Evolutionary conservation across 2,797 vertebrate species (phyloP).

Genomic region (Sebastes paucispinis): DNA sequence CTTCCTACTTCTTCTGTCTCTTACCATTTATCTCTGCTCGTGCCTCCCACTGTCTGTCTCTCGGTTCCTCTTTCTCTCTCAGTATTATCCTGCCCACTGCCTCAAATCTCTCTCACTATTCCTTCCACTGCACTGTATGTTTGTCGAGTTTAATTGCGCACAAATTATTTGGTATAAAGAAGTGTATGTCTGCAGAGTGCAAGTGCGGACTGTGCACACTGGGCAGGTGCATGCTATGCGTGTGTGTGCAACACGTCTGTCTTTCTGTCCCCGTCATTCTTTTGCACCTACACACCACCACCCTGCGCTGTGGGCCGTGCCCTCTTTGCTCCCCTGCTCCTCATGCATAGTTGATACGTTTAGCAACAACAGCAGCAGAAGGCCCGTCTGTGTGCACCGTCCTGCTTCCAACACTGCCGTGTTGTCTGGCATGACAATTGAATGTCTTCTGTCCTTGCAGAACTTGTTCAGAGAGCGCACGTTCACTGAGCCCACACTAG

Average conservation of each 20-base stretch:
- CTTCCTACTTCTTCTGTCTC: constrained; percentile 34
- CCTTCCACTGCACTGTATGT: not conserved
- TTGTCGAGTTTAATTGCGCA: constrained; percentile 2
- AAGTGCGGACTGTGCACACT: not conserved
- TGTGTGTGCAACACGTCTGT: not conserved
- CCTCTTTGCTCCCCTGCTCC: constrained; percentile 19
- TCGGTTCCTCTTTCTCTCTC: not conserved
- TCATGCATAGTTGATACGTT: constrained; percentile 37
- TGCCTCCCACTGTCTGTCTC: constrained; percentile 22
- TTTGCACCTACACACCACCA: constrained; percentile 15
- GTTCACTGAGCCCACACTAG: not conserved
- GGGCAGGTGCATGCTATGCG: not conserved
- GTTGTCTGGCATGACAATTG: constrained; percentile 39
- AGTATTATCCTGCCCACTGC: not conserved
- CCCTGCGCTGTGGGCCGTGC: not conserved
- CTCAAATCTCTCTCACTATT: not conserved
- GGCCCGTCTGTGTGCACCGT: constrained; percentile 16
- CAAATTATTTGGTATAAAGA: not conserved
- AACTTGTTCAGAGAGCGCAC: constrained; percentile 1
- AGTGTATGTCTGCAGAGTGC: not conserved
- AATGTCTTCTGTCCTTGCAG: constrained; percentile 30
- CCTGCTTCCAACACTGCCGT: constrained; percentile 32
- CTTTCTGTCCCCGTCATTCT: constrained; percentile 18
- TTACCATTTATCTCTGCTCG: constrained; percentile 21
- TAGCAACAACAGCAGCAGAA: constrained; percentile 13